Conservation (phyloP, 1,140 invertebrate species). For the Temnothorax curvispinosus region DNA sequence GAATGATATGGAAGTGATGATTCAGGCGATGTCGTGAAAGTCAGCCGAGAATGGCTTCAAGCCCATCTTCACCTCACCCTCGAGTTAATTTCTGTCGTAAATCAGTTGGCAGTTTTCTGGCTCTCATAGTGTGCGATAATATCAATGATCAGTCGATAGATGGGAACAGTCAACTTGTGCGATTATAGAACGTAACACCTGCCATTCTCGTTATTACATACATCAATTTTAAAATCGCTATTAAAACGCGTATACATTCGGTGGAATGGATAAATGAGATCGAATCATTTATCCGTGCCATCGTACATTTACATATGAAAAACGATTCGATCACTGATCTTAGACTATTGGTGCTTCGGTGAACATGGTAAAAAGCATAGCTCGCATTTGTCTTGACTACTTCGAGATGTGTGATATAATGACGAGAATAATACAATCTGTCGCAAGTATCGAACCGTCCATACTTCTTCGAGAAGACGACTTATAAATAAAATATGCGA, state of each 20-base stretch:
- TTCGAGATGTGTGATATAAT: slow-evolving; percentile 36
- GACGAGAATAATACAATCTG: slow-evolving; percentile 24
- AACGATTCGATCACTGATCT: slow-evolving; percentile 38
- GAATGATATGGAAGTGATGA: slow-evolving; percentile 81
- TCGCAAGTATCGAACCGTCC: slow-evolving; percentile 39
- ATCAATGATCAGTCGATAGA: slow-evolving; percentile 30
- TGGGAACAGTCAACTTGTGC: neutral
- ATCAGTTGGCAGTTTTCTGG: slow-evolving; percentile 68
- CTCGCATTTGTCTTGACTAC: slow-evolving; percentile 20
- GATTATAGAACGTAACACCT: neutral
- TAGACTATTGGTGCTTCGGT: neutral
- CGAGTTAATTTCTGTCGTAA: slow-evolving; percentile 36
- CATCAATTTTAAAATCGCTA: neutral
- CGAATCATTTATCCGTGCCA: neutral
- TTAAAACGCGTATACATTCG: slow-evolving; percentile 16
- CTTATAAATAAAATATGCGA: slow-evolving; percentile 73
- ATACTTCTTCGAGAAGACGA: slow-evolving; percentile 27
- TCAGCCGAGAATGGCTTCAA: slow-evolving; percentile 68
- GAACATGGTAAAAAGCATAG: neutral
- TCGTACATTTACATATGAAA: slow-evolving; percentile 4
- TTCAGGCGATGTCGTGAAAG: slow-evolving; percentile 80
- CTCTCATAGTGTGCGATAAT: slow-evolving; percentile 34
- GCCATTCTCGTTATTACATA: neutral
- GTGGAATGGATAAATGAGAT: neutral
- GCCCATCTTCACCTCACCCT: slow-evolving; percentile 27